Evolutionary conservation across 1,140 invertebrate species (phyloP), one percentile per base, ranked within the genome.

Genomic region (Drosophila kikkawai): DNA sequence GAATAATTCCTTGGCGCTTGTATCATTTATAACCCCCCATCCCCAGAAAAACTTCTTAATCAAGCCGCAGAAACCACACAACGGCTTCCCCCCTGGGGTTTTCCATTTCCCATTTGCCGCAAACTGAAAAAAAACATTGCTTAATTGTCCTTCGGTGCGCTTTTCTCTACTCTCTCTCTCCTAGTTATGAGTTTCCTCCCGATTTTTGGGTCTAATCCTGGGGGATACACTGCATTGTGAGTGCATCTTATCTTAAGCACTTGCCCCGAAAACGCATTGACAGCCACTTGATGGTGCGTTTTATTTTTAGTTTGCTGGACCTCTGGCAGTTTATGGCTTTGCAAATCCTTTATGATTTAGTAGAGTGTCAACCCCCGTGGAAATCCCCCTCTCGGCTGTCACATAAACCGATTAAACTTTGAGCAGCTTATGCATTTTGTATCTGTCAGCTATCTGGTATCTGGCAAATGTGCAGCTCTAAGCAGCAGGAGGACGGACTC

Each of bases 371-470:
- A 26, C 36, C 67, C 36, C 64, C 34, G 39, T 39, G 39, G 19
- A 34, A 34, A 57, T 55, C 47, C 50, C 39, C 50, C 45, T 44
- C 53, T 41, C 34, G 59, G 59, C 84, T 87, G 84, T 88, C 84
- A 77, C 69, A 86, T 86, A 86, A 86, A 87, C 80, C 84, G 84
- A 84, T 88, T 88, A 87, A 87, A 87, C 77, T 87, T 84, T 84
- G 77, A 90, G 77, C 80, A 88, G 85, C 84, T 87, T 90, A 84
- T 84, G 84, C 77, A 83, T 83, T 88, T 78, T 69, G 64, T 73
- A 79, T 82, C 64, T 73, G 66, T 80, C 57, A 68, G 75, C 68
- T 79, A 86, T 86, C 83, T 74, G 59, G 81, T 88, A 88, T 86
- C 83, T 76, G 58, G 47, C 73, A 75, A 87, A 87, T 88, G 66